phyloP scores from a whole-genome alignment of 2,888 invertebrate genomes.

The Hydrotaea cyrtoneurina region DNA sequence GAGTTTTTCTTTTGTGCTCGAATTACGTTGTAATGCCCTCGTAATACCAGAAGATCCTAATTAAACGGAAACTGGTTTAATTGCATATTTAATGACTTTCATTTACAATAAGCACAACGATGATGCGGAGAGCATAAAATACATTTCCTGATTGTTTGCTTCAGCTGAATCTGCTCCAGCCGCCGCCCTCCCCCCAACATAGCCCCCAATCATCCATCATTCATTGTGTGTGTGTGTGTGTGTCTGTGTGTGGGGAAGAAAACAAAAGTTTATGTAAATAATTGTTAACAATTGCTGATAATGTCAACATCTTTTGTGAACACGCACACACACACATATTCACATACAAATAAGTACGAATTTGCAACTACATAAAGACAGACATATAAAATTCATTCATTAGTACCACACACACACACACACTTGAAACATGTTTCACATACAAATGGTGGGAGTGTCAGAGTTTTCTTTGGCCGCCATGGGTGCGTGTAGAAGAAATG shows the following conservation, averaged over 20 bases:
- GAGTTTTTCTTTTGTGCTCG: slow-evolving; percentile 2
- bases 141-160: slow-evolving; percentile 59
- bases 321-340: background rate
- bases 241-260: slow-evolving; percentile 9
- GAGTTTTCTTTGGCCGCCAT: slow-evolving; percentile 22
- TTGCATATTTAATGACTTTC: slow-evolving; percentile 78
- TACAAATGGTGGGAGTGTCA: background rate
- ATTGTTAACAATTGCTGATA: slow-evolving; percentile 61
- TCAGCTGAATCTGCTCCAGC: too few species aligned
- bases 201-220: too few species aligned
- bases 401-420: slow-evolving; percentile 13
- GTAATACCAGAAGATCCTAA: slow-evolving; percentile 71
- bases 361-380: background rate
- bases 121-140: slow-evolving; percentile 48
- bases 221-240: too few species aligned
- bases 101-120: slow-evolving; percentile 39
- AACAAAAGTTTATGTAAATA: slow-evolving; percentile 54
- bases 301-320: slow-evolving; percentile 53
- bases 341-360: slow-evolving; percentile 16
- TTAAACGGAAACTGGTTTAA: slow-evolving; percentile 80
- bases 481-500: background rate
- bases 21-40: slow-evolving; percentile 14
- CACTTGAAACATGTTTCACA: slow-evolving; percentile 28
- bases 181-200: too few species aligned
- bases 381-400: slow-evolving; percentile 34